Base-by-base conservation (phyloP, 2,113 vertebrate genomes). In the Stegastes partitus region DNA sequence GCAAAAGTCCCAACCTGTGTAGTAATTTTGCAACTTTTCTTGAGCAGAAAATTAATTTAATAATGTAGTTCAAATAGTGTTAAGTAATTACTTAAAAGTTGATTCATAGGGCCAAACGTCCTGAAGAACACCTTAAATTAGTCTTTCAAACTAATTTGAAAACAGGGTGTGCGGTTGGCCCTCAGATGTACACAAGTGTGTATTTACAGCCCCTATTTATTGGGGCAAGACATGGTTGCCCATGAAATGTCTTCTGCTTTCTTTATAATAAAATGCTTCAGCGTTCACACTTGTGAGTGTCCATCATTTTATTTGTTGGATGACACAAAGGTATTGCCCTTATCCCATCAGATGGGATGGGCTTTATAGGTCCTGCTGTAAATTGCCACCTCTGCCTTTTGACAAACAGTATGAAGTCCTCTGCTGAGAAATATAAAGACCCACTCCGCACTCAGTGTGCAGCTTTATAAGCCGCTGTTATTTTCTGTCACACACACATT, bases 251-350 rank as follows among this genome's bases (percentile, higher is more conserved):
- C 72, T 61, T 81, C 76, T 87, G 82, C 64, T 89, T 86, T 90
- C 82, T 81, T 88, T 75, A 77, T 83, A 91, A 91, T 92, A 92
- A 94, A 94, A 85, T 15, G 28, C 82, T 78, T 88, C 74, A 83
- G 88, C 80, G 83, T 90, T 83, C 69, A 82, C 71, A 61, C 67
- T 72, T 64, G 65, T 79, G 50, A 22, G 28, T 18, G 54, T 86
- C 79, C 11, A 44, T 87, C 74, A 74, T 87, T 92, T 87, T 50
- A 74, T 79, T 78, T 70, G 66, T 68, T 50, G 31, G 50, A 23
- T 79, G 83, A 84, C 85, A 68, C 1, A 4, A 55, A 69, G 74
- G 68, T 56, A 63, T 50, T 62, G 45, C 37, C 47, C 31, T 65
- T 51, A 11, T 71, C 70, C 71, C 44, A 37, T 80, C 76, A 74